phyloP scores from a whole-genome alignment of 2,888 invertebrate species.

The Venustoraphidia nigricollis region DNA sequence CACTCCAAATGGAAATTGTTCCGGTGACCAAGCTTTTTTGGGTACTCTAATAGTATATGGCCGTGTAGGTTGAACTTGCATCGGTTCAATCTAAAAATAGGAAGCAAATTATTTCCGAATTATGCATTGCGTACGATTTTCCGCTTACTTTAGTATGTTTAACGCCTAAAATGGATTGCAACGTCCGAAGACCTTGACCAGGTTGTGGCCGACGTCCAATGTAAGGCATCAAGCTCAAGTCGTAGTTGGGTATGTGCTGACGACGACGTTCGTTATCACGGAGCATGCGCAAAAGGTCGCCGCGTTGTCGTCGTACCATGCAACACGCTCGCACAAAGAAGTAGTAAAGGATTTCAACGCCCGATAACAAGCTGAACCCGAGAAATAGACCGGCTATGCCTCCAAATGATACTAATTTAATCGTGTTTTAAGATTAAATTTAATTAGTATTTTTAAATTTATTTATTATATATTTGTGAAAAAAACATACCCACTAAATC shows the following conservation, averaged over 20 bases:
- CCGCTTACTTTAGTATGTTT: too few species aligned
- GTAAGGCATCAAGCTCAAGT: slow-evolving; percentile 24
- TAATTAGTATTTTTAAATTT: neutral
- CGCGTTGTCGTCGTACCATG: slow-evolving; percentile 35
- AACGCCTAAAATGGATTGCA: neutral
- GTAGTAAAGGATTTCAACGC: slow-evolving; percentile 62
- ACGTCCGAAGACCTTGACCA: slow-evolving; percentile 14
- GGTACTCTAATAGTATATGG: neutral
- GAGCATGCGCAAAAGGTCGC: slow-evolving; percentile 29
- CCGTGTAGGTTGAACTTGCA: too few species aligned
- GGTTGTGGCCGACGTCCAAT: slow-evolving; percentile 19
- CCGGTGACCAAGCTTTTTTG: neutral
- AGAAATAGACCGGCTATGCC: slow-evolving; percentile 50
- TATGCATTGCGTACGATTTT: too few species aligned
- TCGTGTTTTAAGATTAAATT: neutral
- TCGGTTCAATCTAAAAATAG: too few species aligned
- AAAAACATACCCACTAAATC: slow-evolving; percentile 50
- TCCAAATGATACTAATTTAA: slow-evolving; percentile 42
- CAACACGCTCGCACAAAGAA: slow-evolving; percentile 56
- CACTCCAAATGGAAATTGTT: neutral
- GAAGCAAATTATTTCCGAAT: too few species aligned
- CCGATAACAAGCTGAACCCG: slow-evolving; percentile 61
- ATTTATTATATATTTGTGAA: too few species aligned
- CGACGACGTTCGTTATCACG: slow-evolving; percentile 23
- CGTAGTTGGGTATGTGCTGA: slow-evolving; percentile 20